Evolutionary conservation across 2,797 vertebrate species (phyloP).

Genomic region (Artibeus lituratus): DNA sequence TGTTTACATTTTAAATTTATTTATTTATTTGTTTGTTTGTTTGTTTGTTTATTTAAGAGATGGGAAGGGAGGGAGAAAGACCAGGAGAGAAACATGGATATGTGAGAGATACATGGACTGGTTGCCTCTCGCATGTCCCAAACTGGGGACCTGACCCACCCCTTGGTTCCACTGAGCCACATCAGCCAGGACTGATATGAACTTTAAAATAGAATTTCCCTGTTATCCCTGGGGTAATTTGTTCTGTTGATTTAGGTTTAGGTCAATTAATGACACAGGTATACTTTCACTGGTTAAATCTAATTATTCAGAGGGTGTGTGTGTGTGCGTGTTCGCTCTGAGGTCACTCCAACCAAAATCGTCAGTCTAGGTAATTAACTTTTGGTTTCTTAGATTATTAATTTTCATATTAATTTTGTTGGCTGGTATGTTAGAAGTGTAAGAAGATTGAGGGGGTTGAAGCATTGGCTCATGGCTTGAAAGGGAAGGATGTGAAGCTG

Average conservation of each 20-base stretch:
- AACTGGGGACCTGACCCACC: no score
- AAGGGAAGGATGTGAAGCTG: conserved; percentile 5
- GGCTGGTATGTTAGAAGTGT: neutral
- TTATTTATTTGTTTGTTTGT: no score
- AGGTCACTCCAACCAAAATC: neutral
- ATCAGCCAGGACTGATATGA: neutral
- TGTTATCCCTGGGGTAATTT: neutral
- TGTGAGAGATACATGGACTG: no score
- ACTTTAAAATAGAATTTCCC: neutral
- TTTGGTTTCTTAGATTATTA: neutral
- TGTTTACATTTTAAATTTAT: no score
- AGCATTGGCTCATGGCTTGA: neutral
- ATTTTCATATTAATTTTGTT: neutral
- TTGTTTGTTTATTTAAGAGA: no score
- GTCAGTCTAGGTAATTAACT: neutral
- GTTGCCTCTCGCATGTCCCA: no score
- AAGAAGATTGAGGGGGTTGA: neutral
- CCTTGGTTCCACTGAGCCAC: no score
- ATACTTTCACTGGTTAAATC: neutral
- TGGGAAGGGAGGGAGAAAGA: neutral
- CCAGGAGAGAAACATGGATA: neutral
- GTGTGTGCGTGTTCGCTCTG: neutral
- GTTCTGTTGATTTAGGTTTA: conserved; percentile 15
- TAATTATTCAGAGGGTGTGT: neutral
- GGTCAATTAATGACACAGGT: neutral